Evolutionary conservation across 1,140 invertebrate species (phyloP).

Genomic region (Planococcus citri): DNA sequence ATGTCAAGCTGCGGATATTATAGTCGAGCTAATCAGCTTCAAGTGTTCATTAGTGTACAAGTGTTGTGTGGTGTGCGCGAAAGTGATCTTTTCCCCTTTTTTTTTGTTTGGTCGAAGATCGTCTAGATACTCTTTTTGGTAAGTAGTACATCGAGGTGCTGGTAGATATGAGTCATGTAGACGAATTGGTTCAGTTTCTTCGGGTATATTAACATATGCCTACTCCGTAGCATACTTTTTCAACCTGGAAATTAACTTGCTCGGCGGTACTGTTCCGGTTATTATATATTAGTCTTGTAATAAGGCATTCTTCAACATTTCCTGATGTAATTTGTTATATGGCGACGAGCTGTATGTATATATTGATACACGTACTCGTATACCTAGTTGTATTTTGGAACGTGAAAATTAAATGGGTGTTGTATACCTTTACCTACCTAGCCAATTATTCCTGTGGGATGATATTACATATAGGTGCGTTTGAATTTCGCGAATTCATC

Average conservation of each 20-base stretch:
- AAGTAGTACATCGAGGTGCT: background rate
- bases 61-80: background rate
- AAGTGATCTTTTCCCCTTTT: background rate
- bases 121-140: background rate
- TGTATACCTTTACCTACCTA: too few relatives aligned
- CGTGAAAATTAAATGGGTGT: too few relatives aligned
- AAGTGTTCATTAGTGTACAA: background rate
- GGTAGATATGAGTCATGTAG: too few relatives aligned
- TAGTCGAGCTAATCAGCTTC: background rate
- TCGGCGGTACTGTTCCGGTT: background rate
- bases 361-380: too few relatives aligned
- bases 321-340: constrained; percentile 3
- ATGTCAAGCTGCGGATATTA: background rate
- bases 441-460: too few relatives aligned
- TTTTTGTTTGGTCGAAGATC: too few relatives aligned
- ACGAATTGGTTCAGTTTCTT: background rate
- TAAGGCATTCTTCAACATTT: background rate
- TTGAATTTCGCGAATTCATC: too few relatives aligned
- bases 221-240: background rate
- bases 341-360: background rate
- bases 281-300: background rate
- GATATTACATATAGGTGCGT: too few relatives aligned
- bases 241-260: background rate
- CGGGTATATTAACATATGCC: background rate
- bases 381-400: too few relatives aligned